Evolutionary conservation across 2,797 vertebrate species (phyloP).

Genomic region (Tragopan temminckii): DNA sequence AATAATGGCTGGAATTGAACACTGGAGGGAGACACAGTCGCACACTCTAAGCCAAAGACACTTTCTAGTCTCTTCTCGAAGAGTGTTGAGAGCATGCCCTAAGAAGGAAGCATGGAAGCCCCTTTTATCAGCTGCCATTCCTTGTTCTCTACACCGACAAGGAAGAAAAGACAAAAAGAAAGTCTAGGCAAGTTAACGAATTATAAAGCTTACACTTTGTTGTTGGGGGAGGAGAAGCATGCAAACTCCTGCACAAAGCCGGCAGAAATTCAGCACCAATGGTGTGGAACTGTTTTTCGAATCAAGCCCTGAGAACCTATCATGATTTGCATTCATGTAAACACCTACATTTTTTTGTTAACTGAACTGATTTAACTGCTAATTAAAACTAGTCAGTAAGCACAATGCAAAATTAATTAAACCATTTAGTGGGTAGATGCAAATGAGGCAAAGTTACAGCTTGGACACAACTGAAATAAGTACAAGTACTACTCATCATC

Average conservation of each 20-base stretch:
- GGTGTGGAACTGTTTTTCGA: conserved; percentile 73
- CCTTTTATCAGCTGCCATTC: neutral
- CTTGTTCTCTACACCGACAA: neutral
- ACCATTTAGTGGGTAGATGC: conserved; percentile 80
- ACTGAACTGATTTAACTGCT: conserved; percentile 85
- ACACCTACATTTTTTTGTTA: conserved; percentile 81
- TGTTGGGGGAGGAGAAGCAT: neutral
- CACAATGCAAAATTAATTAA: conserved; percentile 86
- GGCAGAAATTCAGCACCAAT: conserved; percentile 75
- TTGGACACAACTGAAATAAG: conserved; percentile 78
- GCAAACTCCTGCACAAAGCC: conserved; percentile 56
- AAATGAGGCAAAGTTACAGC: conserved; percentile 78
- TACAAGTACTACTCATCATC: conserved; percentile 67
- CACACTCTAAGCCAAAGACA: neutral
- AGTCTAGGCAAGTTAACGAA: conserved; percentile 29
- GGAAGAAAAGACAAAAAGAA: neutral
- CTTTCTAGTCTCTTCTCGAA: neutral
- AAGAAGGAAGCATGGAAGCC: neutral
- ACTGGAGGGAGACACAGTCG: conserved; percentile 57
- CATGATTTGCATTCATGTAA: conserved; percentile 81
- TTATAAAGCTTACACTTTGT: conserved; percentile 48
- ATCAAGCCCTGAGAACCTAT: conserved; percentile 70
- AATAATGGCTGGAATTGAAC: conserved; percentile 12
- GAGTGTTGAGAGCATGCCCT: neutral
- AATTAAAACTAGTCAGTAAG: conserved; percentile 86